These are phyloP conservation scores for Cliona cf. orientalis DNA, from an alignment of 37 sponge, comb jelly and placozoan species.

Conservation along the genomic window DNA sequence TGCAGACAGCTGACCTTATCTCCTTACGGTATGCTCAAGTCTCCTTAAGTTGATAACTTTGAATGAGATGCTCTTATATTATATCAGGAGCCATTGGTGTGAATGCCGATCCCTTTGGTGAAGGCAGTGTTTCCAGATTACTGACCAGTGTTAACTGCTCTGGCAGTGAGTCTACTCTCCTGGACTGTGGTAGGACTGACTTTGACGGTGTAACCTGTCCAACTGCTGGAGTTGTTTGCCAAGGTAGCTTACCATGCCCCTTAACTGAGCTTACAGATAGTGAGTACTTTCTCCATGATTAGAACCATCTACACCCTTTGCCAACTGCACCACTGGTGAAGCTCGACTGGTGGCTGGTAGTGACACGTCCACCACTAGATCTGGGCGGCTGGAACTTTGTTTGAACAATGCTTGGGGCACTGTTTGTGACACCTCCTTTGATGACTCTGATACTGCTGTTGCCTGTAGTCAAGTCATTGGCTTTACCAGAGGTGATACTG, in stretches of 20 bases:
- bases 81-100: conserved; percentile 29
- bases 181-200: conserved; percentile 1
- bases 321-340: neutral
- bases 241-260: too few species aligned
- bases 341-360: neutral
- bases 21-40: conserved; percentile 28
- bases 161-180: conserved; percentile 28
- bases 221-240: conserved; percentile 35
- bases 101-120: conserved; percentile 22
- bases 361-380: neutral
- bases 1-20: conserved; percentile 48
- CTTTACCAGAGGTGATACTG: neutral
- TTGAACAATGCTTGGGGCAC: conserved; percentile 47
- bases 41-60: neutral
- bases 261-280: too few species aligned
- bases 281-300: too few species aligned
- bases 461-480: conserved; percentile 25
- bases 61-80: neutral
- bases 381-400: conserved; percentile 3
- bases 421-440: conserved; percentile 7
- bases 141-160: conserved; percentile 21
- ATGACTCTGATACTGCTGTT: conserved; percentile 7
- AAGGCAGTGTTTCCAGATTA: conserved; percentile 16
- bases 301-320: conserved; percentile 5
- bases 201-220: neutral